These are phyloP conservation scores for Moxostoma hubbsi DNA, from an alignment of 2,797 vertebrate genomes.

Conservation along the genomic window DNA sequence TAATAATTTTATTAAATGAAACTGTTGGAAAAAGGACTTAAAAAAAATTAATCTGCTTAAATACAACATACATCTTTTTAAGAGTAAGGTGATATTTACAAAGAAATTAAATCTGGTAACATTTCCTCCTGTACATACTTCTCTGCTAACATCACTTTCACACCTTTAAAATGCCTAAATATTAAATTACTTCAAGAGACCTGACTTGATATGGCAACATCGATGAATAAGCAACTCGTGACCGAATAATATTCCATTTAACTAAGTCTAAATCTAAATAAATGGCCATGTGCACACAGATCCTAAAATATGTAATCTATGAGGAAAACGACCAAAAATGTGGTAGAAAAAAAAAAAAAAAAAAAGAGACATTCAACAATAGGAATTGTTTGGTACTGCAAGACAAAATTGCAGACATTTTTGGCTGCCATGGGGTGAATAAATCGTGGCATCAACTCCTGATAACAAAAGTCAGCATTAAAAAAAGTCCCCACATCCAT, in stretches of 20 bases:
- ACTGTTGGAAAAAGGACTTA: slow-evolving; percentile 62
- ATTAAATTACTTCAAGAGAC: slow-evolving; percentile 22
- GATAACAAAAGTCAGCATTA: slow-evolving; percentile 7
- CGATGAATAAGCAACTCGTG: slow-evolving; percentile 38
- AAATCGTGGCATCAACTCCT: slow-evolving; percentile 10
- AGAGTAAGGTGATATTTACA: slow-evolving; percentile 84
- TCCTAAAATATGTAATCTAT: slow-evolving; percentile 35
- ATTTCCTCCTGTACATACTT: slow-evolving; percentile 73
- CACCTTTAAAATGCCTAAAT: slow-evolving; percentile 6
- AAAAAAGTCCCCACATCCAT: neutral
- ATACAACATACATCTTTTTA: slow-evolving; percentile 88
- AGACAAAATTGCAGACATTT: slow-evolving; percentile 49
- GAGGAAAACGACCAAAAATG: slow-evolving; percentile 34
- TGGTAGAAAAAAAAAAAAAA: neutral
- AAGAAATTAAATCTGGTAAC: slow-evolving; percentile 83
- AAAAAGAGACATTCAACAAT: slow-evolving; percentile 31
- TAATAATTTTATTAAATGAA: slow-evolving; percentile 73
- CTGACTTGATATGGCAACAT: slow-evolving; percentile 17
- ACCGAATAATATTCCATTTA: slow-evolving; percentile 13
- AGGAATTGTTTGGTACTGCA: slow-evolving; percentile 33
- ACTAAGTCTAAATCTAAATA: slow-evolving; percentile 43
- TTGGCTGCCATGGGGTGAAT: slow-evolving; percentile 24
- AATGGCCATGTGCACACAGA: slow-evolving; percentile 36
- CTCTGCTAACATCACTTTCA: neutral
- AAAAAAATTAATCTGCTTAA: slow-evolving; percentile 79